Evolutionary conservation across 2,888 invertebrate species (phyloP), one percentile per base, ranked within the genome.

Genomic region (Catocala nupta): DNA sequence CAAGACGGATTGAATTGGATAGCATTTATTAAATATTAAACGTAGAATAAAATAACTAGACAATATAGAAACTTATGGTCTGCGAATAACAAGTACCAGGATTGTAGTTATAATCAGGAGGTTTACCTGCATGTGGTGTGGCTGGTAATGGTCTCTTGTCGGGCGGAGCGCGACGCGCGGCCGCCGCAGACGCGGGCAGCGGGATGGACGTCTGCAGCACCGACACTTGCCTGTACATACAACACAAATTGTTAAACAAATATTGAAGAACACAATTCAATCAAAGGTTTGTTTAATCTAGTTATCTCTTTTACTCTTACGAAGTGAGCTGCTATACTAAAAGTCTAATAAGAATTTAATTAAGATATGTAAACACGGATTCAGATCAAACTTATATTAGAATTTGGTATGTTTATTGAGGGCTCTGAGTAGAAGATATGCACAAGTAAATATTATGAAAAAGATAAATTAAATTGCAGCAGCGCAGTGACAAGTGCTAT

Each of bases 111-210:
- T 44, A 59, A 13, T 34, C 34, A 44, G 13, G 50, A 48, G 57
- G 34, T 56, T 68, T 81, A 92, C 93, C 91, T 79, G 88, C 73
- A 71, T 95, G 95, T 63, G 96, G 96, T 42, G 96, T 96, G 59
- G 96, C 95, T 10, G 97, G 97, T 75, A 97, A 94, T 10, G 97
- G 97, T 63, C 97, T 95, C 88, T 97, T 97, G 93, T 97, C 97
- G 74, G 97, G 97, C 58, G 97, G 97, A 77, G 97, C 97, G 88
- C 97, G 95, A 71, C 97, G 95, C 70, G 96, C 96, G 55, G 97
- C 97, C 79, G 96, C 95, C 70, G 97, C 97, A 39, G 97, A 97
- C 65, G 97, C 97, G 49, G 97, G 97, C 81, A 97, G 88, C 60
- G 97, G 97, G 82, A 97, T 97, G 82, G 97, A 96, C 74, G 97